These are phyloP conservation scores for Arctia plantaginis DNA, from an alignment of 2,888 invertebrate genomes.

Conservation along the genomic window DNA sequence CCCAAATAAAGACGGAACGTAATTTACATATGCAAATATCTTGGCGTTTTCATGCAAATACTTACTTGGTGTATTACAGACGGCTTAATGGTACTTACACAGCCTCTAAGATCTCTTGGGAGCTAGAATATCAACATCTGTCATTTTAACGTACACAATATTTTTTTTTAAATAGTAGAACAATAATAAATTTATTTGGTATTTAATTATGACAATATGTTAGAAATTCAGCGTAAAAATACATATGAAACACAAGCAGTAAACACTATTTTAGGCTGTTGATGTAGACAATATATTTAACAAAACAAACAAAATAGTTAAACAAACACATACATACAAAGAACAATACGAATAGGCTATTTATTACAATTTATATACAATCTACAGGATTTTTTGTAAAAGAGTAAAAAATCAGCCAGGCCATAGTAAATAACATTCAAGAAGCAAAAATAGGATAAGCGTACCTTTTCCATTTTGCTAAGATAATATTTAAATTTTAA, in stretches of 20 bases:
- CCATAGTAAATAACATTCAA: neutral
- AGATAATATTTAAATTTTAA: neutral
- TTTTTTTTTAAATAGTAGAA: conserved; percentile 52
- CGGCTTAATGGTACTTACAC: conserved; percentile 80
- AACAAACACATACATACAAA: too few species aligned
- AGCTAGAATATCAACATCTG: conserved; percentile 57
- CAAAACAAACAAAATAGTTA: neutral
- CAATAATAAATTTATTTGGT: conserved; percentile 77
- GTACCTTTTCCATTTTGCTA: neutral
- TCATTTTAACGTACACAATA: conserved; percentile 42
- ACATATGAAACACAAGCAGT: conserved; percentile 75
- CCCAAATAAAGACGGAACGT: conserved; percentile 82
- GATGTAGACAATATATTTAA: conserved; percentile 65
- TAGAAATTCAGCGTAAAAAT: conserved; percentile 71
- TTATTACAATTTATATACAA: too few species aligned
- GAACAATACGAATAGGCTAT: neutral
- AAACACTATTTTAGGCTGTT: conserved; percentile 71
- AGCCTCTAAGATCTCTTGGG: conserved; percentile 69
- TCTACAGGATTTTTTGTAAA: neutral
- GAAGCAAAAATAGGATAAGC: neutral
- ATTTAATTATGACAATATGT: conserved; percentile 70
- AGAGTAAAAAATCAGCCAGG: neutral
- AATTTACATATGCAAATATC: conserved; percentile 85
- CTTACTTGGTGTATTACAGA: conserved; percentile 80
- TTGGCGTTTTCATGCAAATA: conserved; percentile 83